Base-by-base conservation (phyloP, 2,797 vertebrate genomes). In the Takifugu rubripes region DNA sequence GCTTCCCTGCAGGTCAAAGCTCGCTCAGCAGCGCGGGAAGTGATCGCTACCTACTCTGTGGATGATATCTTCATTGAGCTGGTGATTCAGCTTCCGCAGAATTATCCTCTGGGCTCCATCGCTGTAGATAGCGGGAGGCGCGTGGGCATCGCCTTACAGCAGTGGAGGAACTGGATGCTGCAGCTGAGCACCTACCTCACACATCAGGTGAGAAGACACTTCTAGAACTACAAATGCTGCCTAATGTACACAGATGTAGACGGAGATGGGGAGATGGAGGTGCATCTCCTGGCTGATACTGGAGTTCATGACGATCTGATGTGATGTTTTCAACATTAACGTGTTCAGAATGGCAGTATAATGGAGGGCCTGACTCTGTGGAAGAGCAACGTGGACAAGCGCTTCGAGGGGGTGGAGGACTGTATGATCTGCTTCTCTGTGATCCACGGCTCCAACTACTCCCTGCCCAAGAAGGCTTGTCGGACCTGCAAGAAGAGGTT, bases 391-490 rank as follows among this genome's bases (percentile, higher is more conserved):
- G 96, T 99, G 67, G 96, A 99, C 77, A 99, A 99, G 79, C 93
- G 95, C 26, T 99, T 99, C 50, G 97, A 99, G 79, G 97, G 97
- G 3, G 92, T 98, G 72, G 97, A 99, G 85, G 97, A 99, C 44
- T 99, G 97, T 63, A 99, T 98, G 96, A 98, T 99, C 85, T 99
- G 96, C 84, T 99, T 96, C 81, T 99, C 97, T 0, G 96, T 99
- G 57, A 99, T 99, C 83, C 97, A 99, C 21, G 96, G 97, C 64
- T 98, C 96, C 70, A 99, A 99, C 90, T 99, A 98, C 83, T 98
- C 97, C 45, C 93, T 99, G 75, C 97, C 97, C 14, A 97, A 96
- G 86, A 99, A 98, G 85, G 95, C 93, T 54, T 99, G 97, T 70
- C 93, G 95, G 76, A 98, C 96, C 59, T 99, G 97, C 91, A 98